Evolutionary conservation across 2,113 vertebrate genomes (phyloP).

Genomic region (Sisor rabdophorus): DNA sequence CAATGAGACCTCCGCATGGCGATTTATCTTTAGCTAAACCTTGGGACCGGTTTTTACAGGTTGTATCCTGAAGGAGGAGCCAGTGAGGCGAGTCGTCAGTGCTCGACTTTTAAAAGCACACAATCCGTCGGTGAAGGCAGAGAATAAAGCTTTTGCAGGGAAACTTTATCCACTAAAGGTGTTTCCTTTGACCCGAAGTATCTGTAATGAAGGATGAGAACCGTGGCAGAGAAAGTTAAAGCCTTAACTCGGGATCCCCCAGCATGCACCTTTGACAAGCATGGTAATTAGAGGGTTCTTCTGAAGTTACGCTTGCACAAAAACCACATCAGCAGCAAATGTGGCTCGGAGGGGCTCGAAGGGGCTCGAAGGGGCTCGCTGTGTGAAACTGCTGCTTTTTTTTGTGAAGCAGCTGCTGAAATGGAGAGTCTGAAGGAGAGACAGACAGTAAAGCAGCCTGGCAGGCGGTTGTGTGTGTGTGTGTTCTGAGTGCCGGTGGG

Average conservation of each 20-base stretch:
- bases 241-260: conserved; percentile 14
- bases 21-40: neutral
- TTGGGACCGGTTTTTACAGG: neutral
- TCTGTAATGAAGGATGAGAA: conserved; percentile 37
- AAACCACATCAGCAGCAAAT: conserved; percentile 21
- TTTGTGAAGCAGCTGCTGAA: conserved; percentile 19
- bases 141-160: conserved; percentile 45
- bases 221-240: neutral
- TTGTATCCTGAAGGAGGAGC: conserved; percentile 64
- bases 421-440: conserved; percentile 10
- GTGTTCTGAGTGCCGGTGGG: conserved; percentile 27
- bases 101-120: conserved; percentile 15
- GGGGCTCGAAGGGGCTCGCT: neutral
- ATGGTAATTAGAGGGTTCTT: conserved; percentile 16
- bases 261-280: neutral
- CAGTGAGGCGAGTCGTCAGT: conserved; percentile 58
- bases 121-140: conserved; percentile 45
- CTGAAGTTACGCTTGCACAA: conserved; percentile 7
- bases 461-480: conserved; percentile 37
- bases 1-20: neutral
- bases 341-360: neutral
- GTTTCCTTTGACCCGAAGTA: conserved; percentile 47
- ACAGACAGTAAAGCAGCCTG: conserved; percentile 24
- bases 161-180: conserved; percentile 48
- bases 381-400: neutral